These are phyloP conservation scores for Drosophila demipolita DNA, from an alignment of 2,888 invertebrate species.

Conservation along the genomic window DNA sequence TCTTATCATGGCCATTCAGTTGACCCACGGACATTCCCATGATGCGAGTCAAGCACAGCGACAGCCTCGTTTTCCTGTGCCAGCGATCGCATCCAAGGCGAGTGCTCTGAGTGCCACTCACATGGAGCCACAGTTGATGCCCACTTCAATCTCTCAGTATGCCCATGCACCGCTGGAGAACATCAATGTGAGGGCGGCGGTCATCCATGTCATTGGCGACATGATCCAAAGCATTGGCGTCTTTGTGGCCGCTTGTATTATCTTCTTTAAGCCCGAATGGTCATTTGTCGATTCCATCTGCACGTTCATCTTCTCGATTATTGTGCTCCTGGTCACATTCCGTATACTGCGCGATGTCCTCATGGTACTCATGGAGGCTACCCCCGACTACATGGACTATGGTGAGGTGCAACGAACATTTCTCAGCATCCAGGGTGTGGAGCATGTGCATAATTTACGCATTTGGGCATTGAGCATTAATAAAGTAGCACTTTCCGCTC, in stretches of 20 bases:
- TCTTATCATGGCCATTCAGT: conserved; percentile 86
- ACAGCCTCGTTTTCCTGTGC: neutral
- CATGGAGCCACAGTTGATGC: conserved; percentile 12
- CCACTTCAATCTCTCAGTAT: conserved; percentile 38
- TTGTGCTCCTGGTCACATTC: conserved; percentile 57
- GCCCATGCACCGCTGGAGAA: conserved; percentile 28
- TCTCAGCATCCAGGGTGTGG: conserved; percentile 63
- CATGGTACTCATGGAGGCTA: conserved; percentile 72
- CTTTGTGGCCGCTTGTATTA: conserved; percentile 64
- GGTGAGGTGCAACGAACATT: conserved; percentile 59
- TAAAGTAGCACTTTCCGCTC: conserved; percentile 68
- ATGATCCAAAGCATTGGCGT: conserved; percentile 68
- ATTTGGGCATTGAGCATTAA: conserved; percentile 69
- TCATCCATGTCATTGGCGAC: conserved; percentile 70
- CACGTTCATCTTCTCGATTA: conserved; percentile 66
- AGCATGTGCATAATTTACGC: conserved; percentile 69
- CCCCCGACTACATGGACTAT: conserved; percentile 67
- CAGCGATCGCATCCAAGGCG: neutral
- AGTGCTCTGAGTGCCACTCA: neutral
- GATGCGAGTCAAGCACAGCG: conserved; percentile 5
- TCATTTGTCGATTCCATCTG: conserved; percentile 67
- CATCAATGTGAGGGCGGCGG: conserved; percentile 68
- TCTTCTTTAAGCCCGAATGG: conserved; percentile 64
- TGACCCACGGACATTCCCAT: conserved; percentile 50
- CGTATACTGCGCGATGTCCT: conserved; percentile 64